Percentiles rank a stretch among this genome's conserved stretches.
Conservation (phyloP, 2,113 vertebrate species). For the Romanogobio albipinnatus region DNA sequence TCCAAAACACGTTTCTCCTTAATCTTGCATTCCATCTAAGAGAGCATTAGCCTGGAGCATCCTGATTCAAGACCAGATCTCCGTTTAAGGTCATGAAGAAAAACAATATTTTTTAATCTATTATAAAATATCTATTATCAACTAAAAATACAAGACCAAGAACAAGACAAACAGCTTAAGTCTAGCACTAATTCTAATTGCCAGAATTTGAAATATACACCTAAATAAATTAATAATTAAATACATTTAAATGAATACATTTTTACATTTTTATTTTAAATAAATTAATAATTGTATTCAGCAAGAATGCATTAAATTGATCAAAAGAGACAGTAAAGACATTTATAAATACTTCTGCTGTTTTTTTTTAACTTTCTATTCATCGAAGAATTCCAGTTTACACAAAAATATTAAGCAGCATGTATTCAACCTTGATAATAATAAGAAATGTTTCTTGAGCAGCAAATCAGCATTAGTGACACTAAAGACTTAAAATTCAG, state of each 20-base stretch:
- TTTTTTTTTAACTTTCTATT: not conserved
- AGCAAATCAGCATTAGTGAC: too few relatives aligned
- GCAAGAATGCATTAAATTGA: not conserved
- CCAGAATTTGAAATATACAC: not conserved
- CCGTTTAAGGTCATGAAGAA: not conserved
- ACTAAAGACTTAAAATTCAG: too few relatives aligned
- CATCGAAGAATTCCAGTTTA: too few relatives aligned
- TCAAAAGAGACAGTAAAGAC: too few relatives aligned
- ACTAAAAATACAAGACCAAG: not conserved
- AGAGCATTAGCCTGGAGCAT: conserved; percentile 2
- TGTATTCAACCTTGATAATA: too few relatives aligned
- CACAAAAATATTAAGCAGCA: too few relatives aligned
- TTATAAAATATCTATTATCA: too few relatives aligned
- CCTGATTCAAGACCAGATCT: not conserved
- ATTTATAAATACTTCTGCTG: not conserved
- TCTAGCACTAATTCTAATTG: not conserved
- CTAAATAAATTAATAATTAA: too few relatives aligned
- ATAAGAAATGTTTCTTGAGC: too few relatives aligned
- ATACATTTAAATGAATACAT: too few relatives aligned
- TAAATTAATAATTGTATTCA: not conserved
- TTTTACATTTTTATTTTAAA: too few relatives aligned
- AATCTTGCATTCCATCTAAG: conserved; percentile 13
- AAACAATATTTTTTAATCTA: not conserved
- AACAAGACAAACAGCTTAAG: not conserved
- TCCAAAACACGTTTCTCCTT: conserved; percentile 47